These are phyloP conservation scores for Muschampia plurimacula DNA, from an alignment of 2,888 invertebrate genomes.

Conservation along the genomic window DNA sequence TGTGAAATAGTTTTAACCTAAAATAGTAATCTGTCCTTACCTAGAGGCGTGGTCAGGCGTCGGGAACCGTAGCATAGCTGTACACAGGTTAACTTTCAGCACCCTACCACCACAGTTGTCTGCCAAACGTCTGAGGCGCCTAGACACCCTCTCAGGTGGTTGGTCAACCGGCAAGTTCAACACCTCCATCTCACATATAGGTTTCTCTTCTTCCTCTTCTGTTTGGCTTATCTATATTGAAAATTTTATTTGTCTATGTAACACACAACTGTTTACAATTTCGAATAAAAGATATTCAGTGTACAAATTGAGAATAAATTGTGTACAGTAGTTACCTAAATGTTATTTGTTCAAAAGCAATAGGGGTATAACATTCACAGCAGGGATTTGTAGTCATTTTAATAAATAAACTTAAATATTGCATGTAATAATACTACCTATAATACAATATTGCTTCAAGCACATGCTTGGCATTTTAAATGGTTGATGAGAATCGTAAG, in stretches of 20 bases:
- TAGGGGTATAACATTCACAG: background rate
- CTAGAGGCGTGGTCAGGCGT: slow-evolving; percentile 89
- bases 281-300: background rate
- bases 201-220: slow-evolving; percentile 60
- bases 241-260: background rate
- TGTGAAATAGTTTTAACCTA: background rate
- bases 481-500: background rate
- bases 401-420: background rate
- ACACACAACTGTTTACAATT: background rate
- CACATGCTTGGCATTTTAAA: background rate
- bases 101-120: slow-evolving; percentile 94
- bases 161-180: slow-evolving; percentile 88
- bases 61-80: slow-evolving; percentile 89
- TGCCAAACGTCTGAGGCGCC: slow-evolving; percentile 88
- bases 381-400: background rate
- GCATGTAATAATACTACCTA: background rate
- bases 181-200: slow-evolving; percentile 87
- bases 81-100: slow-evolving; percentile 85
- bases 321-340: background rate
- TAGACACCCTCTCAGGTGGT: slow-evolving; percentile 84
- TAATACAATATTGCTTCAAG: background rate
- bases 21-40: slow-evolving; percentile 64
- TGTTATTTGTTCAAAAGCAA: background rate
- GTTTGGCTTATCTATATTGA: slow-evolving; percentile 57
- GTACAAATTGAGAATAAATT: background rate